phyloP scores from a whole-genome alignment of 2,888 invertebrate genomes.

The Tetragonisca angustula region DNA sequence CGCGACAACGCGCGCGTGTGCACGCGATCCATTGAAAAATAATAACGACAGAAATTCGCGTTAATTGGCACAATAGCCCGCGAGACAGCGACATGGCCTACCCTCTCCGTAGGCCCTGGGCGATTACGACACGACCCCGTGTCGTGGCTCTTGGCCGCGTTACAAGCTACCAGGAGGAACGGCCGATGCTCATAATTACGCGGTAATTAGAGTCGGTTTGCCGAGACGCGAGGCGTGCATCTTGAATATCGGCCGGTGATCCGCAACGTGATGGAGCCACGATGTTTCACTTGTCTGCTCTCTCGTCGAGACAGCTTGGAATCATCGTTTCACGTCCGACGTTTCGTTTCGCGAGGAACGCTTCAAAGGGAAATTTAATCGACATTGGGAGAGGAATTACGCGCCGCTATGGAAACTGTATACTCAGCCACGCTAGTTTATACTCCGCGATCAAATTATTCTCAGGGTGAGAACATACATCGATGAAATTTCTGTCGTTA shows the following conservation, averaged over 20 bases:
- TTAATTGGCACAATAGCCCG: slow-evolving; percentile 80
- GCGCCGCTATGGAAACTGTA: neutral
- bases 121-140: slow-evolving; percentile 77
- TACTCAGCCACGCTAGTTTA: no score
- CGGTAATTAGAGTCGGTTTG: slow-evolving; percentile 81
- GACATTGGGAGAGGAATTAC: neutral
- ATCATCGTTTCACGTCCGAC: slow-evolving; percentile 22
- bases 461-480: no score
- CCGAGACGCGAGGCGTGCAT: slow-evolving; percentile 76
- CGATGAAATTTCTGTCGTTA: no score
- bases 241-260: slow-evolving; percentile 74
- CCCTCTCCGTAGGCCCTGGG: slow-evolving; percentile 63
- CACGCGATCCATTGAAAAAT: slow-evolving; percentile 76
- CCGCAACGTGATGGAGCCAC: slow-evolving; percentile 50
- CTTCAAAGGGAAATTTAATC: slow-evolving; percentile 37
- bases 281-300: neutral
- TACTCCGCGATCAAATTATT: no score
- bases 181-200: slow-evolving; percentile 77
- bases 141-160: slow-evolving; percentile 75
- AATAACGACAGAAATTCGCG: slow-evolving; percentile 79
- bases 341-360: neutral
- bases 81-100: slow-evolving; percentile 50
- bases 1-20: slow-evolving; percentile 70
- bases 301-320: neutral
- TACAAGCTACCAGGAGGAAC: slow-evolving; percentile 32